Percentiles rank a stretch among this genome's conserved stretches.
Conservation (phyloP, 2,797 vertebrate species). For the Spheniscus humboldti region DNA sequence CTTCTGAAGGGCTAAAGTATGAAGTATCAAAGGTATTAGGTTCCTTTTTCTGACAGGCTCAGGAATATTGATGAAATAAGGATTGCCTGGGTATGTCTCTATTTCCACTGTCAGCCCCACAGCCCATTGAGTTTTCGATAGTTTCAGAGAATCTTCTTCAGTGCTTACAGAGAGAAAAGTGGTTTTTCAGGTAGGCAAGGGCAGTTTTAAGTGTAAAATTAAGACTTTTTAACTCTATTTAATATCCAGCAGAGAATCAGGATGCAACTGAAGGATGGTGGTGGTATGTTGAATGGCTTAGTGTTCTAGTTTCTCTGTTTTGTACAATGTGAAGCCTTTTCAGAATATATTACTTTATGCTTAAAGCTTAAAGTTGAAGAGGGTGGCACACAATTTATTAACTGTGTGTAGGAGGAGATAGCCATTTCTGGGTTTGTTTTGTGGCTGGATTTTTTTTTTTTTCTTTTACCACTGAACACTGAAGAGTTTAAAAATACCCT, state of each 20-base stretch:
- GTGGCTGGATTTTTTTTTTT: background rate
- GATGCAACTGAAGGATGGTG: background rate
- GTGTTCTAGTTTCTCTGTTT: background rate
- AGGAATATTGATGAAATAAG: background rate
- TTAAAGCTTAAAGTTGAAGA: background rate
- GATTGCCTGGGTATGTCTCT: background rate
- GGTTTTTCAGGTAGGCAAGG: background rate
- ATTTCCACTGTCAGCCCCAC: background rate
- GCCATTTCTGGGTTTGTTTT: background rate
- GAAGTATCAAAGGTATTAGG: background rate
- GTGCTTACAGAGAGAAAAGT: background rate
- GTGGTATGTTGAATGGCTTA: background rate
- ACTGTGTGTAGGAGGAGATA: background rate
- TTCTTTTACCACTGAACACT: background rate
- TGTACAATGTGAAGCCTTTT: background rate
- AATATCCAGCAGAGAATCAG: background rate
- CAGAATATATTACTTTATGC: background rate
- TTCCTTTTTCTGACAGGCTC: background rate
- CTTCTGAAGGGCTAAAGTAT: background rate
- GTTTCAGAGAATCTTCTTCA: background rate
- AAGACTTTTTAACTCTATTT: background rate
- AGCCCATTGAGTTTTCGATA: background rate
- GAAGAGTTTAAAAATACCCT: background rate
- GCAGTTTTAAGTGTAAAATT: background rate
- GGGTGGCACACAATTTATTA: background rate